A percentile compares a stretch with the other conserved stretches of the same genome.
These are phyloP conservation scores for Lichenostomus cassidix DNA, from an alignment of 2,113 vertebrate species.

Conservation along the genomic window DNA sequence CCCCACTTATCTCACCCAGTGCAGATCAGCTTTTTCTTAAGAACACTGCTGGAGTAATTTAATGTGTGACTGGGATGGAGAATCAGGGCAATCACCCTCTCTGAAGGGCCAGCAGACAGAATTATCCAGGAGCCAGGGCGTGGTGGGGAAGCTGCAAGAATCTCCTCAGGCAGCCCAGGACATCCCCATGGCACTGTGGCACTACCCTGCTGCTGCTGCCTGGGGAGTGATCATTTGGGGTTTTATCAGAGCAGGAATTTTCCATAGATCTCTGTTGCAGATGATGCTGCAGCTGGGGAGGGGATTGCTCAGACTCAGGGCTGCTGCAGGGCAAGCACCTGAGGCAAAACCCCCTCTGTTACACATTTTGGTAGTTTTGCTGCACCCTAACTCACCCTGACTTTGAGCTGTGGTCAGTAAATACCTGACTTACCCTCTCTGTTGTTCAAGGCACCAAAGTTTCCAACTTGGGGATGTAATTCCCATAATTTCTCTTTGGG, in stretches of 20 bases:
- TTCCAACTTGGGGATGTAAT: not conserved
- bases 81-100: not conserved
- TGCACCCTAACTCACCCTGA: not conserved
- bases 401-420: not conserved
- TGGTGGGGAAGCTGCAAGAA: not conserved
- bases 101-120: accelerated
- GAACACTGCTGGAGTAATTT: not conserved
- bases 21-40: not conserved
- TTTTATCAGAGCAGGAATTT: not conserved
- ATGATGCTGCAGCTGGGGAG: not conserved
- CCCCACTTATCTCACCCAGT: not conserved
- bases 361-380: not conserved
- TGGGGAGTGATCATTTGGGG: not conserved
- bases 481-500: not conserved
- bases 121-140: not conserved
- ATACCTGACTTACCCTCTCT: not conserved
- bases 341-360: too few species aligned
- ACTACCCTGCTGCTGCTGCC: not conserved
- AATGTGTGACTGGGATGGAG: not conserved
- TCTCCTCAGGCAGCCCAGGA: not conserved
- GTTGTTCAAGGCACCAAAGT: not conserved
- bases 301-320: not conserved
- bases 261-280: not conserved
- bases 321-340: not conserved
- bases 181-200: not conserved